These are phyloP conservation scores for Hymenopus coronatus DNA, from an alignment of 2,888 invertebrate species.

Conservation along the genomic window DNA sequence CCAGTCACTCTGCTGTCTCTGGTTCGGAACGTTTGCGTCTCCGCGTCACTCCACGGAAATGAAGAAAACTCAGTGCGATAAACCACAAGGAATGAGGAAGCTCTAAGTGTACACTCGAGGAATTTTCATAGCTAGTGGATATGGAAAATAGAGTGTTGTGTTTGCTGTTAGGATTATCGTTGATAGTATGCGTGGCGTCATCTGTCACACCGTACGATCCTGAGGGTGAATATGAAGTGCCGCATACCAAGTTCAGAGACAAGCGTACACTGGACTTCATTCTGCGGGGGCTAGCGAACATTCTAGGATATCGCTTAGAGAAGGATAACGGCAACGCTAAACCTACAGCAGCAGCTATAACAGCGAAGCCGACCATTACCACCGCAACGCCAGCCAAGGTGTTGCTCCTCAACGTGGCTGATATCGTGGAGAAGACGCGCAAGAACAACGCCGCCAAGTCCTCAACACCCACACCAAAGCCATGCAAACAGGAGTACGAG, in stretches of 20 bases:
- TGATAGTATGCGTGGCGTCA: neutral
- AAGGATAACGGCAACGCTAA: neutral
- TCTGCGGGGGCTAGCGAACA: neutral
- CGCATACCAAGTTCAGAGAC: neutral
- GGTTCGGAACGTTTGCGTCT: neutral
- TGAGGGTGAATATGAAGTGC: neutral
- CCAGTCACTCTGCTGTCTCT: neutral
- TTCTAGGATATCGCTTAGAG: neutral
- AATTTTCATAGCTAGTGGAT: neutral
- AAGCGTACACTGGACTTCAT: slow-evolving; percentile 7
- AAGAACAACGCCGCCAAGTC: neutral
- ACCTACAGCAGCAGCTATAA: neutral
- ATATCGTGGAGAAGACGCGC: neutral
- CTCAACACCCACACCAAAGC: neutral
- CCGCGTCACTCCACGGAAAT: neutral
- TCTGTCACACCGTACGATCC: neutral
- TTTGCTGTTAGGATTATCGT: neutral
- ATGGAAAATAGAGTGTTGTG: neutral
- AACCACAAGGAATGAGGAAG: neutral
- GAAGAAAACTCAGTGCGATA: neutral
- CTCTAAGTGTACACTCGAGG: neutral
- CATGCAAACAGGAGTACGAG: neutral
- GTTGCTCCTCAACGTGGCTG: neutral
- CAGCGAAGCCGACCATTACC: neutral
- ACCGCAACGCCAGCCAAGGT: neutral